Conservation (phyloP, 1,140 invertebrate species). For the Saxidomus purpurata region DNA sequence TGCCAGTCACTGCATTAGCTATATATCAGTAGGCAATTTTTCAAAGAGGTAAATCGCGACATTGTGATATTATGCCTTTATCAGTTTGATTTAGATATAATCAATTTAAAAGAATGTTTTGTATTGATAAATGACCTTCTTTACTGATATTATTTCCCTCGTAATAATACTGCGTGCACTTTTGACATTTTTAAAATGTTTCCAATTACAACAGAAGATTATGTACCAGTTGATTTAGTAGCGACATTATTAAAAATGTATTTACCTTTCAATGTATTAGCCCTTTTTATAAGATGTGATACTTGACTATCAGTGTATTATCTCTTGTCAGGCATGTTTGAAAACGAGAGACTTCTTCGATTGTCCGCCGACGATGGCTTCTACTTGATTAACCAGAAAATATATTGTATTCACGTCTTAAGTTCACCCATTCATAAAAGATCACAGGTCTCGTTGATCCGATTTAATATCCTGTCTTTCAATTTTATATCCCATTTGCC, state of each 20-base stretch:
- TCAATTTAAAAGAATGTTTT: background rate
- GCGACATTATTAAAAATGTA: background rate
- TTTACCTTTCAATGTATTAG: slow-evolving; percentile 14
- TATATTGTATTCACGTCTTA: background rate
- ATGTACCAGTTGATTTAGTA: too few species aligned
- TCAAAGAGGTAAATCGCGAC: too few species aligned
- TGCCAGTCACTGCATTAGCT: too few species aligned
- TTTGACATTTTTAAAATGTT: too few species aligned
- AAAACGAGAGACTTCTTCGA: background rate
- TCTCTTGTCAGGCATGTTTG: background rate
- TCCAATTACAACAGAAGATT: too few species aligned
- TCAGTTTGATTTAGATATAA: background rate
- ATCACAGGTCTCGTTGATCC: slow-evolving; percentile 30
- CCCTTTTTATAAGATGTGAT: background rate
- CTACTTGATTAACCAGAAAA: background rate
- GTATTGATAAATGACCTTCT: background rate
- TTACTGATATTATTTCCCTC: too few species aligned
- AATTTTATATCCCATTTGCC: background rate
- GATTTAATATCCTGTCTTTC: slow-evolving; percentile 19
- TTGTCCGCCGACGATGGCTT: background rate
- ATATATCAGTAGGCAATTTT: too few species aligned
- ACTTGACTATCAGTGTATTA: background rate
- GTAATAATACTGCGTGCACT: too few species aligned
- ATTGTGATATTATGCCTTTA: background rate
- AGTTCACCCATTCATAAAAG: slow-evolving; percentile 17